Conservation (phyloP, 2,113 vertebrate genomes). For the Psettodes erumei region DNA sequence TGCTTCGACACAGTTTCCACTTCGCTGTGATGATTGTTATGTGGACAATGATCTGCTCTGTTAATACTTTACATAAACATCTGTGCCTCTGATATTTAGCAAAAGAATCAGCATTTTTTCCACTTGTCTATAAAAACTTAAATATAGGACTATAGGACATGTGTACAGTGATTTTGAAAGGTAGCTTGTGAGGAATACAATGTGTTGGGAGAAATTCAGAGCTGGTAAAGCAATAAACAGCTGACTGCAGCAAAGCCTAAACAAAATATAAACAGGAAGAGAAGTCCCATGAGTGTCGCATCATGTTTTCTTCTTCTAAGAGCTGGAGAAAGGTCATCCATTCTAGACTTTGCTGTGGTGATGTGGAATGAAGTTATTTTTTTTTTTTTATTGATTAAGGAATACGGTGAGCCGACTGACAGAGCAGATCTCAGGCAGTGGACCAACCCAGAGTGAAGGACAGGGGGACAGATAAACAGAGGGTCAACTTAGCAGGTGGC, state of each 20-base stretch:
- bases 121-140: background rate
- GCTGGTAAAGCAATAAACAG: constrained; percentile 23
- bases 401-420: too few relatives aligned
- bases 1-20: constrained; percentile 17
- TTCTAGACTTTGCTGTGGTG: too few relatives aligned
- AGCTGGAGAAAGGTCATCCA: too few relatives aligned
- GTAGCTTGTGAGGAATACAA: background rate
- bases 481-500: too few relatives aligned
- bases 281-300: background rate
- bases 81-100: background rate
- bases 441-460: too few relatives aligned
- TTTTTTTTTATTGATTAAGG: too few relatives aligned
- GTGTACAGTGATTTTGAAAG: background rate
- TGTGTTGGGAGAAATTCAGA: background rate
- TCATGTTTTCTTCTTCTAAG: too few relatives aligned
- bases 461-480: too few relatives aligned
- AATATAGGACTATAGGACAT: too few relatives aligned
- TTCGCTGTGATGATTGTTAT: constrained; percentile 1
- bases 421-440: too few relatives aligned
- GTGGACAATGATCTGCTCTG: constrained; percentile 46
- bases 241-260: constrained; percentile 18
- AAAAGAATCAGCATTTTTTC: background rate
- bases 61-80: constrained; percentile 3
- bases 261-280: constrained; percentile 50
- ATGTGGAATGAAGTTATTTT: too few relatives aligned